Percentiles rank a stretch among this genome's conserved stretches.
phyloP scores from a whole-genome alignment of 2,113 vertebrate species.

The Nestor notabilis region DNA sequence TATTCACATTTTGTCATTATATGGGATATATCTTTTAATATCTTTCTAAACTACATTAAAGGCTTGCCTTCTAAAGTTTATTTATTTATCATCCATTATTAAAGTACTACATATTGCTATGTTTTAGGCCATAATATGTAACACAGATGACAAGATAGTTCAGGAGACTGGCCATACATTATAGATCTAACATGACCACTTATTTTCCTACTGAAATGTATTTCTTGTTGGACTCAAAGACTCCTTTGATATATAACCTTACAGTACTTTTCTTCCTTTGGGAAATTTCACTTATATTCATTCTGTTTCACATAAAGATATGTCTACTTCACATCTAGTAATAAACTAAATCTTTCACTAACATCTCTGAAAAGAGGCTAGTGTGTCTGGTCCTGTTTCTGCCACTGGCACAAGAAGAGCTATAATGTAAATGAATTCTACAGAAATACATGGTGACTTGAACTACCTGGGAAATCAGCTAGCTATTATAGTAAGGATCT shows the following conservation, averaged over 20 bases:
- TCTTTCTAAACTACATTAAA: background rate
- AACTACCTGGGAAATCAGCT: background rate
- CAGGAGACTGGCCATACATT: background rate
- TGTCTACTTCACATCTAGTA: background rate
- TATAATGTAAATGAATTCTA: background rate
- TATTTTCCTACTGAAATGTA: background rate
- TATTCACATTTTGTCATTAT: background rate
- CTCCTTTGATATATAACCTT: background rate
- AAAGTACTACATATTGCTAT: background rate
- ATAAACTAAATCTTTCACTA: background rate
- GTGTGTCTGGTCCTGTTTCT: background rate
- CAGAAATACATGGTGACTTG: background rate
- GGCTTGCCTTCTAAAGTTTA: background rate
- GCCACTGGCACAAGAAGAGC: background rate
- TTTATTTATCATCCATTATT: background rate
- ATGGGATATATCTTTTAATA: background rate
- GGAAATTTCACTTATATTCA: background rate
- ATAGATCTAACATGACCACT: background rate
- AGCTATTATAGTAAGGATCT: background rate
- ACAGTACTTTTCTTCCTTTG: background rate
- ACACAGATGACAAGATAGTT: background rate
- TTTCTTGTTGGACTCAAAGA: background rate
- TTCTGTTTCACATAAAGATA: background rate
- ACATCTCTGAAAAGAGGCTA: background rate
- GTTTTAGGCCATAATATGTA: background rate